Percentiles rank a stretch among this genome's conserved stretches.
phyloP scores from a whole-genome alignment of 2,797 vertebrate species.

The Eutrigla gurnardus region DNA sequence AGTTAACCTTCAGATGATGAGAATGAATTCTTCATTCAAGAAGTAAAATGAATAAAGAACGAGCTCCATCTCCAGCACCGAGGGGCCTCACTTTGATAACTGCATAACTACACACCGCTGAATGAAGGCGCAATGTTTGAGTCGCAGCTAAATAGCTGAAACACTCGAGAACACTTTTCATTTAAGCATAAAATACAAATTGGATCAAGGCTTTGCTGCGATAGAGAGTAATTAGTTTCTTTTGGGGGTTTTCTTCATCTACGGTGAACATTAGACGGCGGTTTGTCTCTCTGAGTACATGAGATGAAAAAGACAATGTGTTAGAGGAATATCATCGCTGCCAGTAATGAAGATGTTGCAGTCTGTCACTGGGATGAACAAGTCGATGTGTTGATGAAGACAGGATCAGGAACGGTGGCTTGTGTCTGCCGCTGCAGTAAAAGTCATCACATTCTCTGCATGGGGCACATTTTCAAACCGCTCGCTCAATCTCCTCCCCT shows the following conservation, averaged over 20 bases:
- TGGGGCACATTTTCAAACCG: conserved; percentile 55
- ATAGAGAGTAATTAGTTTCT: background rate
- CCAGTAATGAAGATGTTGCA: background rate
- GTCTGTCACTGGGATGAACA: conserved; percentile 24
- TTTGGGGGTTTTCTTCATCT: background rate
- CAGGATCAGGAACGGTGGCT: background rate
- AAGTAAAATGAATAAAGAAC: background rate
- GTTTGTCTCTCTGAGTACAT: background rate
- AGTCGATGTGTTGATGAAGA: conserved; percentile 25
- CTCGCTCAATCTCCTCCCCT: conserved; percentile 36
- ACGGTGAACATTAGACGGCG: background rate
- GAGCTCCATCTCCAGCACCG: background rate
- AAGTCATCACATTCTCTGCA: conserved; percentile 65
- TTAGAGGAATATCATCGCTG: background rate
- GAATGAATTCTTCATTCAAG: background rate
- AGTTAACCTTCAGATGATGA: background rate
- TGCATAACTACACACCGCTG: conserved; percentile 1
- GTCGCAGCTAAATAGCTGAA: background rate
- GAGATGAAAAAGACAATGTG: background rate
- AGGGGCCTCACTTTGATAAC: background rate
- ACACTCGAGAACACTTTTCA: background rate
- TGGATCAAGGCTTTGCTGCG: background rate
- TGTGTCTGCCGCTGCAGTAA: conserved; percentile 44
- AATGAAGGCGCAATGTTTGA: background rate
- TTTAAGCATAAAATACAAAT: background rate